phyloP scores from a whole-genome alignment of 2,888 invertebrate species.

The Acanthococcus lagerstroemiae region DNA sequence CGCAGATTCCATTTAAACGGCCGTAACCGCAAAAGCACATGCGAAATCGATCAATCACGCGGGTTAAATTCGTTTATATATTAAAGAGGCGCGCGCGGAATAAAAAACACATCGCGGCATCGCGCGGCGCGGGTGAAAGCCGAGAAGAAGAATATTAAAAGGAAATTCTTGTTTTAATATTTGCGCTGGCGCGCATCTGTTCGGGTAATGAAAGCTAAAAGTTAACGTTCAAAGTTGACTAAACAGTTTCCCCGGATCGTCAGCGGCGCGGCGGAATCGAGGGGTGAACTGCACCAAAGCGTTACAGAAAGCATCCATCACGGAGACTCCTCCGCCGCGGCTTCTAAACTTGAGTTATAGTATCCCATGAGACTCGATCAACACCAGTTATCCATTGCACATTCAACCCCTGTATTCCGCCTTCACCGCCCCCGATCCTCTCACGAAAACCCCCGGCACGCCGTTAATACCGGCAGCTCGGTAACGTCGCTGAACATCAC shows the following conservation, averaged over 20 bases:
- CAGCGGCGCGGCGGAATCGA: not conserved
- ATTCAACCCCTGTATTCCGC: slow-evolving; percentile 12
- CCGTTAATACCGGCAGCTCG: slow-evolving; percentile 14
- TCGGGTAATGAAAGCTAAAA: slow-evolving; percentile 25
- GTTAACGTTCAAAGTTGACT: slow-evolving; percentile 30
- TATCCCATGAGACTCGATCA: slow-evolving; percentile 39
- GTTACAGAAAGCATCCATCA: slow-evolving; percentile 25
- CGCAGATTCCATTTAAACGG: no score
- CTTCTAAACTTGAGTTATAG: slow-evolving; percentile 34
- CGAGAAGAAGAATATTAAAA: slow-evolving; percentile 21
- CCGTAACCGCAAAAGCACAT: no score
- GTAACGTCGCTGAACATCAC: slow-evolving; percentile 21
- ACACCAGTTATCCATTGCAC: slow-evolving; percentile 46
- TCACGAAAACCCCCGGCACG: slow-evolving; percentile 16
- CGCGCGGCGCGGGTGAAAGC: not conserved
- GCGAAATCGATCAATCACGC: slow-evolving; percentile 23
- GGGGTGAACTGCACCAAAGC: slow-evolving; percentile 15
- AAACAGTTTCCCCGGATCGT: slow-evolving; percentile 2
- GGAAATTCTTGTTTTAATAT: slow-evolving; percentile 30
- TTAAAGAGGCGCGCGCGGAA: not conserved
- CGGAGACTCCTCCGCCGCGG: slow-evolving; percentile 15
- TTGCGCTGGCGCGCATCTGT: slow-evolving; percentile 20
- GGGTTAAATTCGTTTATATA: not conserved
- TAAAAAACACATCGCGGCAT: slow-evolving; percentile 2
- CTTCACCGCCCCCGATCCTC: not conserved